Conservation (phyloP, 2,888 invertebrate species). For the Oscheius sp. region DNA sequence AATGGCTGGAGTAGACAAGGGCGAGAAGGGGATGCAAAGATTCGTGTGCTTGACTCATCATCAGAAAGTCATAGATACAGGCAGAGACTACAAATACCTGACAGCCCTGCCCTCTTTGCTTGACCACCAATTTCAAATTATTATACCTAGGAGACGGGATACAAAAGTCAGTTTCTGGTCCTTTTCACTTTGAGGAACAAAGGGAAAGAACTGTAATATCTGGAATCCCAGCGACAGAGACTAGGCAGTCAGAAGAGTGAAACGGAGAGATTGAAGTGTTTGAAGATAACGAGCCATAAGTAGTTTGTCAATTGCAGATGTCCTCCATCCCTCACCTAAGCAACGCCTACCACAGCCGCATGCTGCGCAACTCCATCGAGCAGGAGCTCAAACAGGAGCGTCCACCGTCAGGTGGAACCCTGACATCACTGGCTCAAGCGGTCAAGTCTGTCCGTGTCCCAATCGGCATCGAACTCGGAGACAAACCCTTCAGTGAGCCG, state of each 20-base stretch:
- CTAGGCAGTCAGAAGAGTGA: no score
- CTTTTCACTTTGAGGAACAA: no score
- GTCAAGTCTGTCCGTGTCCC: constrained; percentile 26
- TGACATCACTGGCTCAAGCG: constrained; percentile 6
- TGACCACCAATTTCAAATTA: no score
- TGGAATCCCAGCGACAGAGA: no score
- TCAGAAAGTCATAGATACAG: constrained; percentile 1
- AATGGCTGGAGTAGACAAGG: not conserved
- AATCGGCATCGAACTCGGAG: constrained; percentile 21
- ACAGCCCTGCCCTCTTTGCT: no score
- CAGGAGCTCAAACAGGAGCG: constrained; percentile 19
- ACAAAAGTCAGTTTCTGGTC: no score
- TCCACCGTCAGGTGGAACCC: constrained; percentile 8
- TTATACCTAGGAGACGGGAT: no score
- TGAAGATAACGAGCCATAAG: not conserved
- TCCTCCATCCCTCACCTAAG: constrained; percentile 59
- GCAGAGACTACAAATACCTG: not conserved
- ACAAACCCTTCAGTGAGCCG: constrained; percentile 25
- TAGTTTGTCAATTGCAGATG: constrained; percentile 41
- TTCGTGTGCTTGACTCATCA: not conserved
- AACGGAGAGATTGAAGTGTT: no score
- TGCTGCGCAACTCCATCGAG: constrained; percentile 34
- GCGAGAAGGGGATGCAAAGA: not conserved
- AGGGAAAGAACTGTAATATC: no score
- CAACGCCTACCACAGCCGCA: constrained; percentile 50